A percentile compares a stretch with the other conserved stretches of the same genome.
These are phyloP conservation scores for Oreochromis grahami DNA, from an alignment of 2,797 vertebrate genomes.

Conservation along the genomic window DNA sequence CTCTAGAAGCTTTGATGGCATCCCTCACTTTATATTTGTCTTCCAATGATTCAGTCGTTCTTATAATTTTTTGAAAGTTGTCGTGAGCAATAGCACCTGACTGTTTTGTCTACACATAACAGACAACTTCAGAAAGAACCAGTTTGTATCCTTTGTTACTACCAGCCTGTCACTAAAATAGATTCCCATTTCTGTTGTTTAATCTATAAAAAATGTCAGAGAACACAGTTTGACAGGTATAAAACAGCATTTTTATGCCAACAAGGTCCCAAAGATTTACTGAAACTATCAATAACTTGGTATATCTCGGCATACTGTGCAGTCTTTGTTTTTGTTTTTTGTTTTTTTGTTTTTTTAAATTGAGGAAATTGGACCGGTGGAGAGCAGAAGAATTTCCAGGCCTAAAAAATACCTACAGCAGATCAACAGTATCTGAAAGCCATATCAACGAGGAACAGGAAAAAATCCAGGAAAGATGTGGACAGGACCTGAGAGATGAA, in stretches of 20 bases:
- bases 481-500: too few species aligned
- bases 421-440: too few species aligned
- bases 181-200: background rate
- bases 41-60: background rate
- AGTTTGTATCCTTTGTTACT: background rate
- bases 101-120: background rate
- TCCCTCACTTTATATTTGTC: background rate
- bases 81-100: background rate
- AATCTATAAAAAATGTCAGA: background rate
- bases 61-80: background rate
- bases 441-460: too few species aligned
- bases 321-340: background rate
- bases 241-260: background rate
- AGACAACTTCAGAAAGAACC: background rate
- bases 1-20: background rate
- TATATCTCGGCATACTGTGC: background rate
- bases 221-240: background rate
- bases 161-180: background rate
- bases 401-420: background rate
- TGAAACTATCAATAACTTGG: background rate
- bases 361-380: background rate
- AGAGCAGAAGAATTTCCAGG: background rate
- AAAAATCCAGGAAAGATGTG: too few species aligned
- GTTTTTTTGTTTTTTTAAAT: fast-evolving
- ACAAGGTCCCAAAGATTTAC: background rate